phyloP scores from a whole-genome alignment of 2,888 invertebrate species.

The Xanthia icteritia region DNA sequence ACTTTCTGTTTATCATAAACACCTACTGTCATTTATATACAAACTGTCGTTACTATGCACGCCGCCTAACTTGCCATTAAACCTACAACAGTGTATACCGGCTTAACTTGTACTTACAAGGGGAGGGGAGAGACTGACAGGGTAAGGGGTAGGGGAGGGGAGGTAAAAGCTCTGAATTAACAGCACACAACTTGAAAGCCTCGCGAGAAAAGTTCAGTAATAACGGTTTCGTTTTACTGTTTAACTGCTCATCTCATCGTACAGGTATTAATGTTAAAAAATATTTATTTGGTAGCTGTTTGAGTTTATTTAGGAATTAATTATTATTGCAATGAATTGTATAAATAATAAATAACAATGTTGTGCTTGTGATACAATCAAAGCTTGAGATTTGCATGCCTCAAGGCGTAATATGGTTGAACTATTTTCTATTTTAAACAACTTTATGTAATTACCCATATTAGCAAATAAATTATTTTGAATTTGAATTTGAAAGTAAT shows the following conservation, averaged over 20 bases:
- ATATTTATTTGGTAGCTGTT: background rate
- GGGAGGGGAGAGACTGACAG: background rate
- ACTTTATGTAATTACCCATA: no score
- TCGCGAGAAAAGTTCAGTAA: slow-evolving; percentile 46
- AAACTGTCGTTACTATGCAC: slow-evolving; percentile 14
- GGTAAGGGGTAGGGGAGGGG: background rate
- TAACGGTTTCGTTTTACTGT: slow-evolving; percentile 44
- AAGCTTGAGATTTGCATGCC: no score
- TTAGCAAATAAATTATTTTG: no score
- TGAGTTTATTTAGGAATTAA: background rate
- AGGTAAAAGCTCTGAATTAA: slow-evolving; percentile 49
- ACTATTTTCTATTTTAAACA: no score
- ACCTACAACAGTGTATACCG: slow-evolving; percentile 19
- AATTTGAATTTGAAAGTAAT: no score
- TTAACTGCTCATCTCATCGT: slow-evolving; percentile 10
- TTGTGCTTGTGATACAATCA: no score
- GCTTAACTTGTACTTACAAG: slow-evolving; percentile 44
- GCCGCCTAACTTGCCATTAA: slow-evolving; percentile 15
- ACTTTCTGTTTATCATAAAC: background rate
- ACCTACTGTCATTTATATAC: background rate
- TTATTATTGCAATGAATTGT: no score
- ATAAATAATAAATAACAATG: no score
- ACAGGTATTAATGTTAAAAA: background rate
- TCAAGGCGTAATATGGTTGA: no score
- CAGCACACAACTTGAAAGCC: slow-evolving; percentile 41